Conservation (phyloP, 2,888 invertebrate genomes). For the Acleris laterana region DNA sequence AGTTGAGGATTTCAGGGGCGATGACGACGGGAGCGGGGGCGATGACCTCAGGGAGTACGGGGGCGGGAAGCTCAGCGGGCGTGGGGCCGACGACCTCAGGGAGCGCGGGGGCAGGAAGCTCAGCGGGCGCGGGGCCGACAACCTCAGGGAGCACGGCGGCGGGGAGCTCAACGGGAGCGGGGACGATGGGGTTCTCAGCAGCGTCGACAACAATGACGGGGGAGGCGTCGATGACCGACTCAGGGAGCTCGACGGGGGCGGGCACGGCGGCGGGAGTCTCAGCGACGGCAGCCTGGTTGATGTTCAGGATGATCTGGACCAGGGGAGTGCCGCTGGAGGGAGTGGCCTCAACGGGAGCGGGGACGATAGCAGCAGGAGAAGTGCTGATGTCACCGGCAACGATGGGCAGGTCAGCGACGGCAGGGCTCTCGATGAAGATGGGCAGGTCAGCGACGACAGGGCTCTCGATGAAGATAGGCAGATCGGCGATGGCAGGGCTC, state of each 20-base stretch:
- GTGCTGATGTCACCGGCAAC: constrained; percentile 18
- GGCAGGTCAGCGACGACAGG: constrained; percentile 11
- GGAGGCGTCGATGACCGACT: constrained; percentile 33
- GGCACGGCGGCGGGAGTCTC: constrained; percentile 39
- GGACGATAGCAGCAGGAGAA: constrained; percentile 19
- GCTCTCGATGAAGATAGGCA: constrained; percentile 11
- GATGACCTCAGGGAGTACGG: constrained; percentile 16
- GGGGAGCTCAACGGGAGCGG: constrained; percentile 37
- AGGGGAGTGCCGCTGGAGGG: constrained; percentile 42
- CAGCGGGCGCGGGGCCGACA: constrained; percentile 32
- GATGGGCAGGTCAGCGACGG: constrained; percentile 24
- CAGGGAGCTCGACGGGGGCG: constrained; percentile 20
- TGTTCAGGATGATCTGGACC: constrained; percentile 56
- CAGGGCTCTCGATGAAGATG: constrained; percentile 1
- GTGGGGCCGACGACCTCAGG: constrained; percentile 11
- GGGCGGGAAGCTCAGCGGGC: constrained; percentile 19
- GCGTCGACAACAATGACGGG: constrained; percentile 34
- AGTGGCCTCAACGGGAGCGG: constrained; percentile 32
- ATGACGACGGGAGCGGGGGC: constrained; percentile 15
- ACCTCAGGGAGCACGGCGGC: constrained; percentile 39
- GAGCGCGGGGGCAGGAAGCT: constrained; percentile 41
- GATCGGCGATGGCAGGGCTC: constrained; percentile 19
- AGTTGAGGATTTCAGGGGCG: constrained; percentile 22
- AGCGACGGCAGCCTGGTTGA: constrained; percentile 43
- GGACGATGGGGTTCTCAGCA: constrained; percentile 38